These are phyloP conservation scores for Caenorhabditis macrosperma DNA, from an alignment of 2,888 invertebrate genomes.

Conservation along the genomic window DNA sequence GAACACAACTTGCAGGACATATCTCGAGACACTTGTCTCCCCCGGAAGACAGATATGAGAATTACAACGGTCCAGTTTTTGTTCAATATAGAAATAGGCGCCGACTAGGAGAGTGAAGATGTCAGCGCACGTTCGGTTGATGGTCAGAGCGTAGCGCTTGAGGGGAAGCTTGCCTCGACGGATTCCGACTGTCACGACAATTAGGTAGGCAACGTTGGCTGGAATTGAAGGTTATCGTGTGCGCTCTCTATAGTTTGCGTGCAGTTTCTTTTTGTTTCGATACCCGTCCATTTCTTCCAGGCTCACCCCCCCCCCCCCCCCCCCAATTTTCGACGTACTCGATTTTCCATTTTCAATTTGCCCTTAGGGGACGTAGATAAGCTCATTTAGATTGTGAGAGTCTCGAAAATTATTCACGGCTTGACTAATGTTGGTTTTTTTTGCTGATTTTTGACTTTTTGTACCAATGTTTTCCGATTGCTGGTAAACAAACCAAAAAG, in stretches of 20 bases:
- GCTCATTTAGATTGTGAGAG: too few species aligned
- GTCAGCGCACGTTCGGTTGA: constrained; percentile 64
- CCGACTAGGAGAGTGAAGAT: constrained; percentile 50
- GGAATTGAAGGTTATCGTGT: constrained; percentile 21
- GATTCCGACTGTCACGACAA: constrained; percentile 57
- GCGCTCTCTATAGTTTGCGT: too few species aligned
- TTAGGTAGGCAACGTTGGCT: constrained; percentile 60
- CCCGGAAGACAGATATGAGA: constrained; percentile 46
- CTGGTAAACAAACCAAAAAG: constrained; percentile 18
- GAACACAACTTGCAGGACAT: constrained; percentile 55
- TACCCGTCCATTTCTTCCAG: too few species aligned
- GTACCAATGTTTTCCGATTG: too few species aligned
- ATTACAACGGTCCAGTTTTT: constrained; percentile 43
- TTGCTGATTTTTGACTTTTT: too few species aligned
- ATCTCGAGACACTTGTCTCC: constrained; percentile 33
- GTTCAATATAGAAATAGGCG: constrained; percentile 43
- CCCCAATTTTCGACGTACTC: too few species aligned
- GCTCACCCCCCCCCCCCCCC: too few species aligned
- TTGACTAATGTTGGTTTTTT: too few species aligned
- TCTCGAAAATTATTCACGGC: too few species aligned
- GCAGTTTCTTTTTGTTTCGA: too few species aligned
- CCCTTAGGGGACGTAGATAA: too few species aligned
- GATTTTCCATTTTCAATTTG: too few species aligned
- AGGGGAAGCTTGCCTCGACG: constrained; percentile 57
- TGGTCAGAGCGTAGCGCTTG: constrained; percentile 62